Evolutionary conservation across 1,140 invertebrate species (phyloP).

Genomic region (Dinoponera quadriceps): DNA sequence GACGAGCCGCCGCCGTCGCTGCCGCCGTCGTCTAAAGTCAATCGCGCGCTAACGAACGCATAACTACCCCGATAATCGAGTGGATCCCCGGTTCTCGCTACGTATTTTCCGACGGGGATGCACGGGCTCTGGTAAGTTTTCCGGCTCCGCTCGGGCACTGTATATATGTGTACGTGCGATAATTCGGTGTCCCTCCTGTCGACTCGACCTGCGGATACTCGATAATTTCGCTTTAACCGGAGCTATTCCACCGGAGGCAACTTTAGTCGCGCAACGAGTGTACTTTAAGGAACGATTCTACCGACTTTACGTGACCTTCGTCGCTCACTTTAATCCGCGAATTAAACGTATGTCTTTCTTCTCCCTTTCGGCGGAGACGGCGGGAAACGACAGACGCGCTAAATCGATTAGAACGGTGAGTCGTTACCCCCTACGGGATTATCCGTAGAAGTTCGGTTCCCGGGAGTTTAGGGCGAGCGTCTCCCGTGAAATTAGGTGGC

Average conservation of each 20-base stretch:
- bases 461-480: constrained; percentile 46
- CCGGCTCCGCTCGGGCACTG: background rate
- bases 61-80: constrained; percentile 55
- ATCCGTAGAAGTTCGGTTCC: constrained; percentile 41
- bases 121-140: constrained; percentile 29
- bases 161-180: too few relatives aligned
- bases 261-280: background rate
- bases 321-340: constrained; percentile 1
- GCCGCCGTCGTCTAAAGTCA: constrained; percentile 42
- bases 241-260: constrained; percentile 11
- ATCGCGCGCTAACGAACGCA: constrained; percentile 48
- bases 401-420: constrained; percentile 46
- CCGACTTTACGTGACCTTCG: background rate
- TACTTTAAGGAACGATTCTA: too few relatives aligned
- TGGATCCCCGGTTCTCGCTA: constrained; percentile 22
- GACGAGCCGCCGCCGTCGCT: background rate
- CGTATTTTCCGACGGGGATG: constrained; percentile 5
- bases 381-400: constrained; percentile 3
- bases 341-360: background rate
- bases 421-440: constrained; percentile 28
- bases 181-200: background rate
- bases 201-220: background rate
- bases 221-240: constrained; percentile 32
- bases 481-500: constrained; percentile 58
- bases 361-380: background rate